phyloP scores from a whole-genome alignment of 2,888 invertebrate genomes.

The Archaeoteleia sp. region DNA sequence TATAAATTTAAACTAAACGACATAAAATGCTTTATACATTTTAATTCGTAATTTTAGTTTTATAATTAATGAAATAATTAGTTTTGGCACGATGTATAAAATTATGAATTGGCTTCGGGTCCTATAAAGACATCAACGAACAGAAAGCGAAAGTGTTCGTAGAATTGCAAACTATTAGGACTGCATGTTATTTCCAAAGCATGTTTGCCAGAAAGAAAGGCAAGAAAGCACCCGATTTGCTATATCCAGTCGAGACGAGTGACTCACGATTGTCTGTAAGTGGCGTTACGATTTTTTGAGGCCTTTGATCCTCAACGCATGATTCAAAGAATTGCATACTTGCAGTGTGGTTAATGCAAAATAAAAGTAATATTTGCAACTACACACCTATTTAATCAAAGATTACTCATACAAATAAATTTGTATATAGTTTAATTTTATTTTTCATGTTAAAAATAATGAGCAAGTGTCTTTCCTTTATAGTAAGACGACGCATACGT shows the following conservation, averaged over 20 bases:
- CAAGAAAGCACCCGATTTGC: constrained; percentile 35
- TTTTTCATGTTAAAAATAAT: constrained; percentile 14
- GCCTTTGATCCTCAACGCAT: constrained; percentile 39
- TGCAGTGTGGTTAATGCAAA: constrained; percentile 37
- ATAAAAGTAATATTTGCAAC: constrained; percentile 20
- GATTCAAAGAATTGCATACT: constrained; percentile 37
- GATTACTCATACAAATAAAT: constrained; percentile 12
- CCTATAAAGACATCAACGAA: constrained; percentile 33
- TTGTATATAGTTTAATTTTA: constrained; percentile 7
- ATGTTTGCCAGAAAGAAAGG: constrained; percentile 30
- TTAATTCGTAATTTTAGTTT: no score
- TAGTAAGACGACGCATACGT: background rate
- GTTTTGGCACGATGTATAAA: no score
- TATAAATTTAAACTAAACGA: no score
- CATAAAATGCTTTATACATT: no score
- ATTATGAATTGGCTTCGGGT: constrained; percentile 4
- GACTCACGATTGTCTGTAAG: constrained; percentile 36
- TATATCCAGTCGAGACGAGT: constrained; percentile 19
- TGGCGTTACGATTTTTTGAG: constrained; percentile 45
- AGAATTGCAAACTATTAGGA: constrained; percentile 45
- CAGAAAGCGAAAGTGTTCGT: constrained; percentile 30
- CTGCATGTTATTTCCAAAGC: constrained; percentile 43
- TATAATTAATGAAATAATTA: no score
- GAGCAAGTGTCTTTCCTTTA: constrained; percentile 23
- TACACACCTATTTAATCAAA: constrained; percentile 2